Evolutionary conservation across 2,797 vertebrate species (phyloP).

Genomic region (Distichodus sexfasciatus): DNA sequence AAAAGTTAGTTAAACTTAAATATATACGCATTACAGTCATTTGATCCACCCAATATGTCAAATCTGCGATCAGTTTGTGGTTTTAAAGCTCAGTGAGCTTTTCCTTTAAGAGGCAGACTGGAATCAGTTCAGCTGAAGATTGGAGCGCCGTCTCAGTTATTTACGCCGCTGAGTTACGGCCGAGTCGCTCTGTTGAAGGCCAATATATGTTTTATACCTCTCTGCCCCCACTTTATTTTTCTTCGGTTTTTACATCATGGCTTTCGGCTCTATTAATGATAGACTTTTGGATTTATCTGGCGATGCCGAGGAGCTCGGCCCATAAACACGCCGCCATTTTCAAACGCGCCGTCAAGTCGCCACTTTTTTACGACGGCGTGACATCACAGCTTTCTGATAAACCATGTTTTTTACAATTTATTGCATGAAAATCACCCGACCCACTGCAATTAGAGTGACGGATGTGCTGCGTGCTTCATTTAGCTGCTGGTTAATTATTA

Average conservation of each 20-base stretch:
- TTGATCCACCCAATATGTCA: neutral
- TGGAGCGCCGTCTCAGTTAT: constrained; percentile 54
- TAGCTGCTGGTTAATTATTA: too few relatives aligned
- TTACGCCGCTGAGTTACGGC: constrained; percentile 70
- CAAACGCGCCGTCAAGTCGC: neutral
- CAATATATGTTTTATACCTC: constrained; percentile 72
- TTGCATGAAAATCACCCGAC: too few relatives aligned
- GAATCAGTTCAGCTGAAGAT: constrained; percentile 11
- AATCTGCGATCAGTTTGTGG: neutral
- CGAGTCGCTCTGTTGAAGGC: constrained; percentile 66
- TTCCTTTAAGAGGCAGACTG: constrained; percentile 20
- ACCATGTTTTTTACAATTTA: neutral
- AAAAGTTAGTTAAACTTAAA: neutral
- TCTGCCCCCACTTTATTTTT: constrained; percentile 67
- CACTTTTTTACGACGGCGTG: constrained; percentile 28
- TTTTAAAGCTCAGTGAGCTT: neutral
- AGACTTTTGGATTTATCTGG: constrained; percentile 68
- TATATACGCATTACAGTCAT: neutral
- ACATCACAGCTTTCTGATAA: constrained; percentile 28
- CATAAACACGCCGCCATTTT: constrained; percentile 45
- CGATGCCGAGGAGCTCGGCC: neutral
- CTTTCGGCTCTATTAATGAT: constrained; percentile 68
- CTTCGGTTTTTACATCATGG: constrained; percentile 72
- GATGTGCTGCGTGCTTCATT: neutral
- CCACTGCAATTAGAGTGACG: too few relatives aligned